These are phyloP conservation scores for Dendrocopos noguchii DNA, from an alignment of 2,113 vertebrate species.

Conservation along the genomic window DNA sequence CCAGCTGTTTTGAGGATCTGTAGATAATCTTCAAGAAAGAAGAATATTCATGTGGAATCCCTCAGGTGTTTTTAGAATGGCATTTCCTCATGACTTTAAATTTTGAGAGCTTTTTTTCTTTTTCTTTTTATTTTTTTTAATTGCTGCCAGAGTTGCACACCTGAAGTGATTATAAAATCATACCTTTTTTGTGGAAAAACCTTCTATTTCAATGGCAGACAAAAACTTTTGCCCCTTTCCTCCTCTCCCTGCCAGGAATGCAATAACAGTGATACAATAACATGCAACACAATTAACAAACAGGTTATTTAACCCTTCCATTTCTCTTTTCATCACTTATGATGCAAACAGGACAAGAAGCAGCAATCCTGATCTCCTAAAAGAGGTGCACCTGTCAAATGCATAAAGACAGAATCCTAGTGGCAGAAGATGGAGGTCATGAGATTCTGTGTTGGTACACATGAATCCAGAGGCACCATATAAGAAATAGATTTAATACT, in stretches of 20 bases:
- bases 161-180: background rate
- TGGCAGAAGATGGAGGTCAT: rapidly evolving
- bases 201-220: background rate
- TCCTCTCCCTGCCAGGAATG: background rate
- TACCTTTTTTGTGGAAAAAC: background rate
- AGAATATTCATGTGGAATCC: background rate
- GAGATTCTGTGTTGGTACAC: background rate
- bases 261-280: background rate
- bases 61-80: background rate
- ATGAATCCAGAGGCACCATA: background rate
- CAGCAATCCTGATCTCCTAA: background rate
- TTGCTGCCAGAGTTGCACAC: background rate
- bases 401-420: background rate
- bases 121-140: rapidly evolving
- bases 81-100: background rate
- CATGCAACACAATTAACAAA: background rate
- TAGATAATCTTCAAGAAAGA: background rate
- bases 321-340: background rate
- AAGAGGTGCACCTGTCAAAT: background rate
- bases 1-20: background rate
- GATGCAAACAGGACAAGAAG: background rate
- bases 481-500: background rate
- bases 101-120: background rate
- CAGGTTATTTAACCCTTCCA: rapidly evolving
- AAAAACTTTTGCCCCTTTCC: background rate